phyloP scores from a whole-genome alignment of 2,113 vertebrate species.

The Eubucco bourcierii region DNA sequence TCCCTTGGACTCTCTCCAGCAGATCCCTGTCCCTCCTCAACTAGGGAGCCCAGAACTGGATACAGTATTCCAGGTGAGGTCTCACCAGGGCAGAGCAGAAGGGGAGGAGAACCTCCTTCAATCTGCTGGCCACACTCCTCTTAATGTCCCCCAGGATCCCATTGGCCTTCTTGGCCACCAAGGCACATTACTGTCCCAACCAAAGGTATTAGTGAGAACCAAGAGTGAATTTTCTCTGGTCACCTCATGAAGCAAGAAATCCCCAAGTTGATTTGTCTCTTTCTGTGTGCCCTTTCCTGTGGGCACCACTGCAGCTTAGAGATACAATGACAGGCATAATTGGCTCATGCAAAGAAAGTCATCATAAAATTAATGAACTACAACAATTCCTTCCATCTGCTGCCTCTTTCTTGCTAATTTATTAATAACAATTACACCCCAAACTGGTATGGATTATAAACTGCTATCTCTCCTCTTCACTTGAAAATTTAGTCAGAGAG shows the following conservation, averaged over 20 bases:
- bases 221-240: neutral
- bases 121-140: too few relatives aligned
- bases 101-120: too few relatives aligned
- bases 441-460: conserved; percentile 72
- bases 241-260: neutral
- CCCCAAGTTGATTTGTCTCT: conserved; percentile 26
- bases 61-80: too few relatives aligned
- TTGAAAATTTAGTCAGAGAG: conserved; percentile 68
- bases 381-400: conserved; percentile 74
- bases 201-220: neutral
- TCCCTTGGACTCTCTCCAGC: too few relatives aligned
- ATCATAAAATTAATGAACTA: conserved; percentile 77
- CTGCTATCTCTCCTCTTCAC: conserved; percentile 74
- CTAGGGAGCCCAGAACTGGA: too few relatives aligned
- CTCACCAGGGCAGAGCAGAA: too few relatives aligned
- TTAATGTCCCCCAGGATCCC: too few relatives aligned
- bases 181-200: too few relatives aligned
- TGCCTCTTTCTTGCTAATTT: conserved; percentile 75
- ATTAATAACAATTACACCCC: conserved; percentile 81
- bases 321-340: conserved; percentile 66
- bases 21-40: too few relatives aligned
- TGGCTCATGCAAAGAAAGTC: conserved; percentile 72
- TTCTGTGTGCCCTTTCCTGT: conserved; percentile 55
- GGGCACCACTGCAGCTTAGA: conserved; percentile 52
- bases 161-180: too few relatives aligned